phyloP scores from a whole-genome alignment of 2,797 vertebrate species.

The Bryconaethiops microstoma region DNA sequence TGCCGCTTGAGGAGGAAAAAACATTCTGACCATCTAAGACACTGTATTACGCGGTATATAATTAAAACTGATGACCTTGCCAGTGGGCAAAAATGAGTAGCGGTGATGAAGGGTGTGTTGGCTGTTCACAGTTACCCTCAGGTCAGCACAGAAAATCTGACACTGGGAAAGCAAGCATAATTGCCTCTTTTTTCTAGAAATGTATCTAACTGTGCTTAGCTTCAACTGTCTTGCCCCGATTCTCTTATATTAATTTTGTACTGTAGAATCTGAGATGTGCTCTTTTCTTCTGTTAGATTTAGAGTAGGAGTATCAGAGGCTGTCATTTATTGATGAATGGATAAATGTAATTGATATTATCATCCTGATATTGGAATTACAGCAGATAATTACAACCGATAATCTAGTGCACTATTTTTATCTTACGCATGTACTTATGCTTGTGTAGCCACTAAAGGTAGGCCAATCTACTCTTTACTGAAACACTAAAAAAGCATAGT shows the following conservation, averaged over 20 bases:
- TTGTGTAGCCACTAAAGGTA: neutral
- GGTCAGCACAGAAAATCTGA: constrained; percentile 2
- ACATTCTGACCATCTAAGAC: neutral
- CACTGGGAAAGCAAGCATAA: constrained; percentile 1
- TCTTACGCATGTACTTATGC: neutral
- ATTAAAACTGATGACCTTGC: constrained; percentile 3
- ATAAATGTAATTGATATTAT: neutral
- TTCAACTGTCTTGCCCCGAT: neutral
- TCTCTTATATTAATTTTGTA: constrained; percentile 13
- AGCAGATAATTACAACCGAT: neutral
- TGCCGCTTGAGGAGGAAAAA: constrained; percentile 19
- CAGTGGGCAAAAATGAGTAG: neutral
- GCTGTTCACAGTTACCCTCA: neutral
- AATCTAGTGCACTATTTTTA: neutral
- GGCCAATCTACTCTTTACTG: neutral
- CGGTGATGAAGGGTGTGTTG: constrained; percentile 1
- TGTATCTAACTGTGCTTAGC: neutral
- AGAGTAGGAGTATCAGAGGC: neutral
- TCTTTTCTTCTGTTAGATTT: neutral
- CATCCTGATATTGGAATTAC: neutral
- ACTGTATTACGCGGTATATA: neutral
- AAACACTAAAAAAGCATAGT: neutral
- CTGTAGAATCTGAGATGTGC: constrained; percentile 17
- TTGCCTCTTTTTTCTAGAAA: constrained; percentile 12
- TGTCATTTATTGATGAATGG: neutral